Base-by-base conservation (phyloP, 2,797 vertebrate genomes). In the Myotis myotis region DNA sequence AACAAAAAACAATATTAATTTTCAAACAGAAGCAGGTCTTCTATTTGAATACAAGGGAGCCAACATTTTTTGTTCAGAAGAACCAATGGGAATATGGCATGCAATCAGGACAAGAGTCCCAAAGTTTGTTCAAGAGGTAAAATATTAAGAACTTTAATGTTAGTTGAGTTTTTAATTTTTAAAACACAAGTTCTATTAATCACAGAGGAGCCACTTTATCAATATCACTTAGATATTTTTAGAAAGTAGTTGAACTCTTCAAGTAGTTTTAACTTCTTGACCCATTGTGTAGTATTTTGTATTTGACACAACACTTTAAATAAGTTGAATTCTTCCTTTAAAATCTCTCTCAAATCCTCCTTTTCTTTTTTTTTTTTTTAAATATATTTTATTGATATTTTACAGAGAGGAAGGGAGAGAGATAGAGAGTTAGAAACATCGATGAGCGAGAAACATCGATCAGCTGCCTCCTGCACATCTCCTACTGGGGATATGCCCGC, bases 161-260 rank as follows among this genome's bases (percentile, higher is more conserved):
- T 84, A 49, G 30, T 72, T 88, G 38, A 70, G 25, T 62, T 89
- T 88, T 92, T 30, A 70, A 55, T 41, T 44, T 94, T 89, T 78
- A 87, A 76, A 76, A 70, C 53, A 74, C 57, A 68, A 80, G 2
- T 23, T 80, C 55, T 92, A 4, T 88, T 57, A 49, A 41, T 88
- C 51, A 64, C 36, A 41, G 47, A 60, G n/a, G 13, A 90, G 23
- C 25, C 33, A 47, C 20, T 80, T 71, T 41, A 33, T 91, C 53
- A 41, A 7, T 76, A 68, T 84, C 49, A 47, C 74, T 76, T 85
- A 53, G 30, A 15, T 93, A 30, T 70, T 60, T 84, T 88, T 64
- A 91, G 68, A 88, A 80, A 44, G 53, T 57, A 81, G 38, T 71
- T 86, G n/a, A 78, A 72, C 28, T 55, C 72, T 95, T 68, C 41